Percentiles rank a stretch among this genome's conserved stretches.
These are phyloP conservation scores for Mormyrops attenuatus DNA, from an alignment of 2,797 vertebrate species.

Conservation along the genomic window DNA sequence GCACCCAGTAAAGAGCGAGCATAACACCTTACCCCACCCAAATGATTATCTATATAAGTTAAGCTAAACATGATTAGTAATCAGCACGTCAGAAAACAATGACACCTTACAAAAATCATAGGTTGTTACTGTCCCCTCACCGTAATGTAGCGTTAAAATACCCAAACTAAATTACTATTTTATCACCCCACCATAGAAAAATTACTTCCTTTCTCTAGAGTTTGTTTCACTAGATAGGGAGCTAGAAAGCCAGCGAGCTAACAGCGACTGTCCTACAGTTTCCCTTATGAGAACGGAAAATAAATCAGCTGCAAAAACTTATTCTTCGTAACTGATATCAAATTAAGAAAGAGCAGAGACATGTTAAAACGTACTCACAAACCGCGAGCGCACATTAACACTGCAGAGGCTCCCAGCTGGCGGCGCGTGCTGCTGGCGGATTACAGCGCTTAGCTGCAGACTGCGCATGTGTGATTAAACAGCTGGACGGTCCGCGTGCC, in stretches of 20 bases:
- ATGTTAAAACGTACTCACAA: constrained; percentile 28
- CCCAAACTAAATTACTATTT: constrained; percentile 22
- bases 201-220: constrained; percentile 14
- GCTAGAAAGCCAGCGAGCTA: constrained; percentile 19
- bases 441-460: neutral
- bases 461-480: constrained; percentile 15
- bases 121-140: constrained; percentile 34
- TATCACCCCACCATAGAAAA: neutral
- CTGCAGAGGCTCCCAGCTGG: neutral
- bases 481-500: neutral
- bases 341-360: neutral
- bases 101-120: neutral
- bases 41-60: constrained; percentile 2
- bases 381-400: neutral
- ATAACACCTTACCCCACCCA: neutral
- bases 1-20: neutral
- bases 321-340: constrained; percentile 1
- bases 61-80: constrained; percentile 8
- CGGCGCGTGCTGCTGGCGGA: neutral
- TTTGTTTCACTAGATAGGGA: constrained; percentile 19
- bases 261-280: constrained; percentile 16
- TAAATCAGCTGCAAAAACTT: constrained; percentile 11
- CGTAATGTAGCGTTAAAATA: constrained; percentile 20
- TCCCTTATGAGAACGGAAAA: constrained; percentile 19
- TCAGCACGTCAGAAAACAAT: neutral